Evolutionary conservation across 2,113 vertebrate species (phyloP), one percentile per base, ranked within the genome.

Genomic region (Clarias batrachus): DNA sequence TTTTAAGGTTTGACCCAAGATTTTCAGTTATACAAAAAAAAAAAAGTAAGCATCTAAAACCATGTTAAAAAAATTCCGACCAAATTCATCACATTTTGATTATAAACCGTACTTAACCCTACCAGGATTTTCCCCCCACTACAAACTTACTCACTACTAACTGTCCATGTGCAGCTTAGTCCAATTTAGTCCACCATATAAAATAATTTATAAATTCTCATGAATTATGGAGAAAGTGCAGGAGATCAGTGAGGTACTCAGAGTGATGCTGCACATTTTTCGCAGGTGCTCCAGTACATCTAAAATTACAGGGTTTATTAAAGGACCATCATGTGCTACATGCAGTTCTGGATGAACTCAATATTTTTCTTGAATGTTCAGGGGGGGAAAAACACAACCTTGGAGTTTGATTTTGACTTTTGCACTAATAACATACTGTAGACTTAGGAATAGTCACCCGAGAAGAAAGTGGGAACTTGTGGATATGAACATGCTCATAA

Each of bases 261-360:
- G 19, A 21, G 33, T 4, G 33, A 73, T 41, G 33, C 33, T 73
- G 33, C 17, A 30, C 9, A 4, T 52, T 76, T 66, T 76, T 76
- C 10, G 3, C 73, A 52, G 11, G 73, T 52, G 73, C 73, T 76
- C 41, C 41, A 76, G 12, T 76, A 54, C 41, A 76, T 76, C 73
- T n/a, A 52, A 76, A 76, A 54, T n/a, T n/a, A 25, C 73, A 76
- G 54, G 41, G 23, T 76, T 76, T 54, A 76, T 76, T 76, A n/a
- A 76, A 54, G 41, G 23, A 54, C 41, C 41, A 7, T 76, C 73
- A 76, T 52, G 41, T 12, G 14, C 41, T 14, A 52, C 73, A 52
- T 52, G 41, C 23, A 13, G 10, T 54, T 74, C 71, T 52, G 21
- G 3, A 48, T 76, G 41, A 76, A n/a, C 41, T 76, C 41, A 25